phyloP scores from a whole-genome alignment of 1,140 invertebrate genomes.

The Anthonomus grandis region DNA sequence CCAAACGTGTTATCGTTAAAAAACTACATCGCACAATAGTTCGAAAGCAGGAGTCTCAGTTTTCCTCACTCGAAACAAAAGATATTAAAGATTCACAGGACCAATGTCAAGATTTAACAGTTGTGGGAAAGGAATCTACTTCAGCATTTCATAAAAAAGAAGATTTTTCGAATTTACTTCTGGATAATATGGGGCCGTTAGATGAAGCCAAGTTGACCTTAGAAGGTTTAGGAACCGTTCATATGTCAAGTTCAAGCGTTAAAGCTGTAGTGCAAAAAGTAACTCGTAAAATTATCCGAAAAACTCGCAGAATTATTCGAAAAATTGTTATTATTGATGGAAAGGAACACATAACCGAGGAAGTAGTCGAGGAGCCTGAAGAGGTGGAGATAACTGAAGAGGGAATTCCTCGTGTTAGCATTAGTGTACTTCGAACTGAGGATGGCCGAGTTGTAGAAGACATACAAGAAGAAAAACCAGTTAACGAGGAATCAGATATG shows the following conservation, averaged over 20 bases:
- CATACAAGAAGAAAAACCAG: conserved; percentile 31
- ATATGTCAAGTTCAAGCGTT: conserved; percentile 59
- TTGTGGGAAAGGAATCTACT: conserved; percentile 38
- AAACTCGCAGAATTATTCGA: conserved; percentile 68
- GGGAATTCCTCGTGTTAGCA: conserved; percentile 69
- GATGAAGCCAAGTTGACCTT: conserved; percentile 28
- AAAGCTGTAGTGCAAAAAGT: conserved; percentile 76
- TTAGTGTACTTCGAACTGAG: conserved; percentile 63
- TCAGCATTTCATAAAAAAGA: too few species aligned
- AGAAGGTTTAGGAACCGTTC: conserved; percentile 48
- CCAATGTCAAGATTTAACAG: conserved; percentile 50
- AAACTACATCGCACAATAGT: conserved; percentile 61
- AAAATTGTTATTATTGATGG: conserved; percentile 75
- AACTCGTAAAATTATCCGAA: conserved; percentile 70
- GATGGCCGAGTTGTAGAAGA: conserved; percentile 53
- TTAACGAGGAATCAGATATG: too few species aligned
- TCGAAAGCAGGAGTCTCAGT: conserved; percentile 54
- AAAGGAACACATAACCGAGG: conserved; percentile 76
- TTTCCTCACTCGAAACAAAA: too few species aligned
- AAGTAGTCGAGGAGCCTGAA: conserved; percentile 78
- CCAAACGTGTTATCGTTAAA: conserved; percentile 72
- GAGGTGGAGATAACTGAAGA: conserved; percentile 74
- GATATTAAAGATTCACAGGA: too few species aligned
- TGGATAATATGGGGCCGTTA: conserved; percentile 46
- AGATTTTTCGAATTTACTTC: too few species aligned